Evolutionary conservation across 1,140 invertebrate species (phyloP), one percentile per base, ranked within the genome.

Genomic region (Apis cerana): DNA sequence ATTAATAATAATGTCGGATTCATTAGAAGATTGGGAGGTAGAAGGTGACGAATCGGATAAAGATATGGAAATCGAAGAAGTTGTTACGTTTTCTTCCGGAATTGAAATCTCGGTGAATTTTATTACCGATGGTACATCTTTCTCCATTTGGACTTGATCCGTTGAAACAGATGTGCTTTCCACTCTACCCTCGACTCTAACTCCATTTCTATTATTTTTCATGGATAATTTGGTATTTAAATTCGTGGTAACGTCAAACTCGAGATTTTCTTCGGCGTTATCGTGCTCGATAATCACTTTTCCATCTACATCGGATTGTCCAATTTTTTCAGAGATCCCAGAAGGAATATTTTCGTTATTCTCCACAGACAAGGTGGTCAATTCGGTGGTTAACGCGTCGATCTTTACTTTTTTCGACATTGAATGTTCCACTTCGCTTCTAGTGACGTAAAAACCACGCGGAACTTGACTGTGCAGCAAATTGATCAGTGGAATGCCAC

Each of bases 381-480:
- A 15, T 0, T 64, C 70, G 11, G 50, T 54, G 10, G n/a, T 58
- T 8, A 61, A 48, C 23, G 43, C n/a, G 1, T 52, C 58, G 12
- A 10, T 23, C 33, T 50, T 52, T 12, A 33, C 12, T 48, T 19
- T 50, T 7, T 11, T n/a, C 0, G 19, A 3, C 13, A 0, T 15
- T n/a, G 3, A 2, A 1, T 9, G 10, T 61, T 77, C 69, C 0
- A 59, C 23, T 1, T 87, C 70, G 62, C 68, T 83, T 80, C 62
- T 92, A 12, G 92, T 93, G 0, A 93, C 75, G 52, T 90, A 92
- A 83, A 93, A 92, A 0, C 92, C 92, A 48, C 83, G 86, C 3
- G 65, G 69, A 11, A 71, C 12, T 23, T 75, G n/a, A 0, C 70
- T 85, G 0, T 76, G 23, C 13, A 68, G 61, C 23, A 82, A 52